Evolutionary conservation across 2,113 vertebrate species (phyloP).

Genomic region (Psilopsiagon aurifrons): DNA sequence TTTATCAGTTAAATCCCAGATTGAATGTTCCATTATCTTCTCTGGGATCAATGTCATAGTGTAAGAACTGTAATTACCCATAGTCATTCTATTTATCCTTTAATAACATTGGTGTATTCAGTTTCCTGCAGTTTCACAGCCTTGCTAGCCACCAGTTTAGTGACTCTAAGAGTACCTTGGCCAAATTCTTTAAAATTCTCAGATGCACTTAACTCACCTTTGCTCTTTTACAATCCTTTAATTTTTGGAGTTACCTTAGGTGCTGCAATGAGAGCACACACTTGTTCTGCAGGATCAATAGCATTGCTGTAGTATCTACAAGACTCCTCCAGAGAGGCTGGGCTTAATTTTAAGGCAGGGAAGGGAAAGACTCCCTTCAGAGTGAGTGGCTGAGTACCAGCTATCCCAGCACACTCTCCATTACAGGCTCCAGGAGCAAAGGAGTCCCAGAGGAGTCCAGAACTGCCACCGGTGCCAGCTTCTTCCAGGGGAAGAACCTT

Average conservation of each 20-base stretch:
- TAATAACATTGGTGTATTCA: neutral
- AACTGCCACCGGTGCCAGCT: neutral
- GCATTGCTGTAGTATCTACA: neutral
- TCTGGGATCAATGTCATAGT: neutral
- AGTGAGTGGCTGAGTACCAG: neutral
- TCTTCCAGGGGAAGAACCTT: neutral
- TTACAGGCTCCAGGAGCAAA: neutral
- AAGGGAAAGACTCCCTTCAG: neutral
- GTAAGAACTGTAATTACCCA: neutral
- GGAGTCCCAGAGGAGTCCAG: neutral
- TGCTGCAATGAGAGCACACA: neutral
- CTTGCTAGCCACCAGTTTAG: neutral
- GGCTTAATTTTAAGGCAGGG: neutral
- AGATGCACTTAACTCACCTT: neutral
- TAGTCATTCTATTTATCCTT: neutral
- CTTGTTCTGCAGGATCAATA: neutral
- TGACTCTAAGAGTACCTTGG: neutral
- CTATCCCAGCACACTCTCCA: rapidly evolving
- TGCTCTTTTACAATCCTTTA: neutral
- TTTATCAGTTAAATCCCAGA: neutral
- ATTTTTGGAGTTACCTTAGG: neutral
- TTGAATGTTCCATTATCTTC: neutral
- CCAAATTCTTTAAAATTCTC: neutral
- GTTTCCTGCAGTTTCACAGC: neutral
- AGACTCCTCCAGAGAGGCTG: neutral